phyloP scores from a whole-genome alignment of 2,113 vertebrate species.

The Cryptoleucopteryx plumbea region DNA sequence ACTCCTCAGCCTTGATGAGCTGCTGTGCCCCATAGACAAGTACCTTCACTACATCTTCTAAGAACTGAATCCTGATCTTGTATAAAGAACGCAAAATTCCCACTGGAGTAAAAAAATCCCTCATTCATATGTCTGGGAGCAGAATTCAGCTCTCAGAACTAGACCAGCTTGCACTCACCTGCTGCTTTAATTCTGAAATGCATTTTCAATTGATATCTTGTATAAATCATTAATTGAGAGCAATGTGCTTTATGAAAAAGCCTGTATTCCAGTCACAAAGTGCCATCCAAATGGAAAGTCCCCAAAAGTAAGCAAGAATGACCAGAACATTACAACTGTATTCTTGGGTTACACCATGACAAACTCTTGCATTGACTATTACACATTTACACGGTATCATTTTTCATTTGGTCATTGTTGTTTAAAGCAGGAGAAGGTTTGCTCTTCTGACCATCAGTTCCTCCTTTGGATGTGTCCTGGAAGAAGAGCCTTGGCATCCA shows the following conservation, averaged over 20 bases:
- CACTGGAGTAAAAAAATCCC: neutral
- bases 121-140: neutral
- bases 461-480: conserved; percentile 80
- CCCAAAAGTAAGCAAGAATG: neutral
- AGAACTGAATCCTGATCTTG: neutral
- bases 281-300: neutral
- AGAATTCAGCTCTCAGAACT: neutral
- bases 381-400: conserved; percentile 51
- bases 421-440: conserved; percentile 79
- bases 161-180: neutral
- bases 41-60: neutral
- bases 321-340: neutral
- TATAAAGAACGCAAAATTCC: neutral
- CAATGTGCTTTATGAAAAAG: conserved; percentile 21
- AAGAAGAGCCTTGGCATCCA: conserved; percentile 83
- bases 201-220: neutral
- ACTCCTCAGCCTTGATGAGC: neutral
- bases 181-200: neutral
- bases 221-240: neutral
- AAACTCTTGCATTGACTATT: neutral
- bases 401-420: conserved; percentile 76
- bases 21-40: neutral
- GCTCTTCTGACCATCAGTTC: conserved; percentile 77
- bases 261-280: neutral
- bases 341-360: neutral